Percentiles rank a stretch among this genome's conserved stretches.
These are phyloP conservation scores for Diachrysia chrysitis DNA, from an alignment of 2,888 invertebrate genomes.

Conservation along the genomic window DNA sequence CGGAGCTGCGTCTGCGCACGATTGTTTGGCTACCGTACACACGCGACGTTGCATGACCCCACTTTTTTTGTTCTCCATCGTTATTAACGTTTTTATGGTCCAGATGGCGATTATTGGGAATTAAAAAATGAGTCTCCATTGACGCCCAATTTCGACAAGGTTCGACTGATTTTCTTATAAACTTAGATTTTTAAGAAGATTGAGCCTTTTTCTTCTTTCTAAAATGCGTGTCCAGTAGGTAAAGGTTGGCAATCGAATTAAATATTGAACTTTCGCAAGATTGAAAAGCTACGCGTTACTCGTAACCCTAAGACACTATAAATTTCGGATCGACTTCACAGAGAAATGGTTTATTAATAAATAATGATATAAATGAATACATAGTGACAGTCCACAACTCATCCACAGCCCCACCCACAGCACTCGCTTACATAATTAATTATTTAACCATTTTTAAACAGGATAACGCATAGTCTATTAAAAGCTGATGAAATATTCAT, in stretches of 20 bases:
- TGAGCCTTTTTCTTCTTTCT: background rate
- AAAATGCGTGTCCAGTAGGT: background rate
- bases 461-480: constrained; percentile 63
- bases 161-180: constrained; percentile 29
- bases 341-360: constrained; percentile 11
- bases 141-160: constrained; percentile 36
- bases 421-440: constrained; percentile 66
- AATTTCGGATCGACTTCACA: constrained; percentile 8
- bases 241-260: background rate
- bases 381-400: constrained; percentile 41
- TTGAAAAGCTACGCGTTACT: background rate
- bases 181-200: background rate
- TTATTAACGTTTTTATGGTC: constrained; percentile 61
- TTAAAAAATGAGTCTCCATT: constrained; percentile 51
- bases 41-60: constrained; percentile 85
- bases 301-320: constrained; percentile 5
- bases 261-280: background rate
- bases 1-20: constrained; percentile 48
- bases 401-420: constrained; percentile 47
- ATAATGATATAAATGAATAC: constrained; percentile 44
- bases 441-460: constrained; percentile 64
- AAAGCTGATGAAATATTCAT: constrained; percentile 63
- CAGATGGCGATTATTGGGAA: constrained; percentile 52
- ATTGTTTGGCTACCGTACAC: constrained; percentile 73
- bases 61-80: constrained; percentile 63